These are phyloP conservation scores for Colius striatus DNA, from an alignment of 2,113 vertebrate species.

Conservation along the genomic window DNA sequence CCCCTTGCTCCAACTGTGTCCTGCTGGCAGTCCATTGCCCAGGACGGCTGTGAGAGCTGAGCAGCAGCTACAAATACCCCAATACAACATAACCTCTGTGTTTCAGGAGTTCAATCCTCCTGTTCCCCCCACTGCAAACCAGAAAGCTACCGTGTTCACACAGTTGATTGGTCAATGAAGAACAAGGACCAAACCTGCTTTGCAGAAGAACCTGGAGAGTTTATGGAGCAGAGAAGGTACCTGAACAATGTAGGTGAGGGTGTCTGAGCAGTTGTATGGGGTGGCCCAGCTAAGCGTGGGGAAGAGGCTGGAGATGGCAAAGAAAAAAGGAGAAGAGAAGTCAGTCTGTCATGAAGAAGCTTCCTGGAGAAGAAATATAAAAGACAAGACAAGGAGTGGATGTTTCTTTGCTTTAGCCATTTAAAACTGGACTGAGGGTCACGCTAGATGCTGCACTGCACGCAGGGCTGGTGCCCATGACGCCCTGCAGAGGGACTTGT, in stretches of 20 bases:
- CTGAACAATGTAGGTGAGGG: background rate
- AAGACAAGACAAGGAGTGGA: background rate
- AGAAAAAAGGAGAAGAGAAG: background rate
- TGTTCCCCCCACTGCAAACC: background rate
- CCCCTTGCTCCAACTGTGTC: background rate
- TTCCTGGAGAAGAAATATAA: background rate
- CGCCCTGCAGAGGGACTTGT: too few relatives aligned
- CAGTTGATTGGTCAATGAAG: background rate
- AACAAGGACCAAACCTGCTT: background rate
- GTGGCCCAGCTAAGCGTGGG: background rate
- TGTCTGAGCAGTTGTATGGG: background rate
- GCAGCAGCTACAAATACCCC: background rate
- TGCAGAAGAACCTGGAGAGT: background rate
- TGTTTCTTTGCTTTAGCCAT: background rate
- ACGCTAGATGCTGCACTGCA: accelerated
- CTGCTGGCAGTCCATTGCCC: background rate
- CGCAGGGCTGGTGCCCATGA: background rate
- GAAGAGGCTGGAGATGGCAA: background rate
- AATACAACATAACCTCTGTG: background rate
- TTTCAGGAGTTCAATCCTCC: background rate
- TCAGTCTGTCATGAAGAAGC: background rate
- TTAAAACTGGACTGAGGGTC: background rate
- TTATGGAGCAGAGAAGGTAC: background rate
- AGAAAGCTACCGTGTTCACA: background rate
- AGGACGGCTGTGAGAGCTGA: accelerated